A percentile compares a stretch with the other conserved stretches of the same genome.
These are phyloP conservation scores for Chaetodon trifasciatus DNA, from an alignment of 2,797 vertebrate species.

Conservation along the genomic window DNA sequence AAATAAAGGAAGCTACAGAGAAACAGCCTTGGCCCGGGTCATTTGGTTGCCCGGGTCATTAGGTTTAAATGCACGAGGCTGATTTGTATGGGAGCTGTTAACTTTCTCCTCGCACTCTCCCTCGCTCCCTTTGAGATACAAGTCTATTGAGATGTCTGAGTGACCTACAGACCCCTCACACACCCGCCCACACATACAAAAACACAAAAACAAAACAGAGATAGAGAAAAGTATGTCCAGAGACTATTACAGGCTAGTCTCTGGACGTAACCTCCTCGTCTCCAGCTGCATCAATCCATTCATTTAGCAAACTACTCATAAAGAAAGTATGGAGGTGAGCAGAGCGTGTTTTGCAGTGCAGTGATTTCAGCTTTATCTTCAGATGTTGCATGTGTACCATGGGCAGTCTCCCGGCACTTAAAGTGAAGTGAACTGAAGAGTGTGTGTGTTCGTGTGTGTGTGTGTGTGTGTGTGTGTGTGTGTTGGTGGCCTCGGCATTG, in stretches of 20 bases:
- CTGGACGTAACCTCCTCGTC: neutral
- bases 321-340: neutral
- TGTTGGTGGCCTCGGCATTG: constrained; percentile 71
- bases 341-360: neutral
- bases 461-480: constrained; percentile 43
- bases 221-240: neutral
- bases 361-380: neutral
- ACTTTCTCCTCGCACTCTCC: constrained; percentile 45
- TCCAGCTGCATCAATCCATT: neutral
- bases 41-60: constrained; percentile 33
- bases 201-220: neutral
- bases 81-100: constrained; percentile 61
- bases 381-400: constrained; percentile 23
- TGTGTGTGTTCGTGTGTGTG: constrained; percentile 15
- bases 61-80: constrained; percentile 50
- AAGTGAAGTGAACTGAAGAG: constrained; percentile 2
- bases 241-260: too few relatives aligned
- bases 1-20: neutral
- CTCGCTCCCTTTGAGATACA: constrained; percentile 38
- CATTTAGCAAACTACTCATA: neutral
- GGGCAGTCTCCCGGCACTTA: neutral
- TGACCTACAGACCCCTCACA: constrained; percentile 41
- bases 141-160: constrained; percentile 53
- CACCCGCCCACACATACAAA: neutral
- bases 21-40: constrained; percentile 24